A percentile compares a stretch with the other conserved stretches of the same genome.
phyloP scores from a whole-genome alignment of 2,888 invertebrate species.

The Harpalus rubripes region DNA sequence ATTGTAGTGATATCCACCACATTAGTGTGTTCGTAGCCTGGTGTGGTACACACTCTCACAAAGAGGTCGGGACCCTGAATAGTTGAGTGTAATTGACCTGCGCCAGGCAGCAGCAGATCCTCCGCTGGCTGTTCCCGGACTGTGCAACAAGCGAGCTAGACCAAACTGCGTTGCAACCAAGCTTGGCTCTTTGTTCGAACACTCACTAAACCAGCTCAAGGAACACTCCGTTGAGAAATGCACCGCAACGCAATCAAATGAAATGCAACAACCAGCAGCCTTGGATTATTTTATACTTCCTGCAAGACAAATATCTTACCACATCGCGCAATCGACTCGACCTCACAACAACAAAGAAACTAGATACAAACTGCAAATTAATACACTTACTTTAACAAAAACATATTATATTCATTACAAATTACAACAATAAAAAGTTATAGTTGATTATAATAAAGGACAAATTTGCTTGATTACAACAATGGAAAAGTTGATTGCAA shows the following conservation, averaged over 20 bases:
- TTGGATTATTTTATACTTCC: slow-evolving; percentile 6
- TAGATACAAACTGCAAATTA: background rate
- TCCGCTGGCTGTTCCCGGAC: background rate
- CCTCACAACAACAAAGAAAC: background rate
- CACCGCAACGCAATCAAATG: background rate
- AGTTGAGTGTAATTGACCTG: slow-evolving; percentile 66
- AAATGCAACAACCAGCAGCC: background rate
- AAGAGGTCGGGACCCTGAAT: slow-evolving; percentile 66
- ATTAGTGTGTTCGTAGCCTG: background rate
- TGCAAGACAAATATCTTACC: background rate
- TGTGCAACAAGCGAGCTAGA: background rate
- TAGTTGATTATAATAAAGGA: too few relatives aligned
- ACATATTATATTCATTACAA: too few relatives aligned
- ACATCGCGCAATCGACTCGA: background rate
- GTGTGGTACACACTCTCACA: slow-evolving; percentile 35
- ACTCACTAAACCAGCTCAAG: background rate
- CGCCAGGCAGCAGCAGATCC: slow-evolving; percentile 8
- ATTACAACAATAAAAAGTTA: too few relatives aligned
- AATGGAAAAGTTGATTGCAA: too few relatives aligned
- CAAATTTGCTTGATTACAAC: too few relatives aligned
- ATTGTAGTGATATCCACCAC: background rate
- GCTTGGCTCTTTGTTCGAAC: background rate
- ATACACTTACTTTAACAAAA: too few relatives aligned
- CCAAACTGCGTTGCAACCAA: slow-evolving; percentile 8
- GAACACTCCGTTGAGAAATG: slow-evolving; percentile 1